Conservation (phyloP, 2,113 vertebrate species). For the Symphodus melops region DNA sequence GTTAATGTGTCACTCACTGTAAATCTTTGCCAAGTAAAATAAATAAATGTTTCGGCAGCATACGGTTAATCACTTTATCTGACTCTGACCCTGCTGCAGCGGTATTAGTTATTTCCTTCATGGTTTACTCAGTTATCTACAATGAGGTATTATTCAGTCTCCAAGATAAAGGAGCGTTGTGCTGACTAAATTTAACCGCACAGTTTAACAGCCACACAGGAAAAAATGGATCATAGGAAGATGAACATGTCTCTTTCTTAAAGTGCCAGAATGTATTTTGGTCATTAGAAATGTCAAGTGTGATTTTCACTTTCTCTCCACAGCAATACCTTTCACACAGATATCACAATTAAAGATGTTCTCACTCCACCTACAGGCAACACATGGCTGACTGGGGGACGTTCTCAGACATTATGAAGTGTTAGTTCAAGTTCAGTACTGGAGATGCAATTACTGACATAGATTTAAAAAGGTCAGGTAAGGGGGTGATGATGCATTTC, state of each 20-base stretch:
- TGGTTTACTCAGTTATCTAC: no score
- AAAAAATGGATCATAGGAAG: not conserved
- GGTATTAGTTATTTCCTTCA: no score
- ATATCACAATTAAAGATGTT: slow-evolving; percentile 3
- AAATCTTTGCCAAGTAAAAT: no score
- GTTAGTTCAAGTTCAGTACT: not conserved
- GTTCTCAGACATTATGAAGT: slow-evolving; percentile 2
- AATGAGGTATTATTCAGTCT: no score
- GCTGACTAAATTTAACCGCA: no score
- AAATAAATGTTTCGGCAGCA: no score
- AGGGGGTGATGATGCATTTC: not conserved
- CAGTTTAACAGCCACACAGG: not conserved
- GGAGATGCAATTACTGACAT: not conserved
- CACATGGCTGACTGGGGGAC: slow-evolving; percentile 12
- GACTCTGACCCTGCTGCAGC: no score
- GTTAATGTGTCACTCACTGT: no score
- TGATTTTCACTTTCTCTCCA: slow-evolving; percentile 17
- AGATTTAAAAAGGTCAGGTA: not conserved
- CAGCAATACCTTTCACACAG: slow-evolving; percentile 28
- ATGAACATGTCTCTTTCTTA: not conserved
- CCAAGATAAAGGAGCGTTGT: no score
- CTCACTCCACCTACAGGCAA: slow-evolving; percentile 26
- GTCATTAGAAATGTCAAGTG: not conserved
- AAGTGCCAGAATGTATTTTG: not conserved
- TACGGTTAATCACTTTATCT: no score